Evolutionary conservation across 2,888 invertebrate genomes (phyloP).

Genomic region (Caenorhabditis japonica): DNA sequence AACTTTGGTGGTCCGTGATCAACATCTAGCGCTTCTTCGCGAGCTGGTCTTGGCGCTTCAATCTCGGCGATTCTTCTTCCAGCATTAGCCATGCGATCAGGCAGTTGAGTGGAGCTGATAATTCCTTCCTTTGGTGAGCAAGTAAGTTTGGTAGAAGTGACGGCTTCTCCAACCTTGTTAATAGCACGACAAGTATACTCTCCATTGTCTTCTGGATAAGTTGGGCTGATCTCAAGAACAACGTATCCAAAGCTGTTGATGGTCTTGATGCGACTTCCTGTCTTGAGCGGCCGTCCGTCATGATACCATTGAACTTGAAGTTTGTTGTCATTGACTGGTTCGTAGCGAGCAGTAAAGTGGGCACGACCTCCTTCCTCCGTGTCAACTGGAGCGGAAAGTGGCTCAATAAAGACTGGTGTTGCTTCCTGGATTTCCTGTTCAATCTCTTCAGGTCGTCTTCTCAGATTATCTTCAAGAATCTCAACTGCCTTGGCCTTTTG

Average conservation of each 20-base stretch:
- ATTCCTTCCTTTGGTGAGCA: slow-evolving; percentile 88
- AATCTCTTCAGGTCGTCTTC: slow-evolving; percentile 68
- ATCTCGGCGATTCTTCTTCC: slow-evolving; percentile 80
- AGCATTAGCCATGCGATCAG: slow-evolving; percentile 87
- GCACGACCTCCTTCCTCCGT: slow-evolving; percentile 74
- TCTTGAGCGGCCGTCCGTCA: slow-evolving; percentile 90
- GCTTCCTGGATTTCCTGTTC: slow-evolving; percentile 63
- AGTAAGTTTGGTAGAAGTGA: slow-evolving; percentile 89
- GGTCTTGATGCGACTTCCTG: slow-evolving; percentile 92
- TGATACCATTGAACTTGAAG: slow-evolving; percentile 84
- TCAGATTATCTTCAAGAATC: slow-evolving; percentile 70
- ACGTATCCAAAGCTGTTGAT: slow-evolving; percentile 98
- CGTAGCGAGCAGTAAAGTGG: slow-evolving; percentile 76
- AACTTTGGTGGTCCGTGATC: slow-evolving; percentile 86
- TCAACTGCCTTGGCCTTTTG: slow-evolving; percentile 74
- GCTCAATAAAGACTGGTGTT: slow-evolving; percentile 76
- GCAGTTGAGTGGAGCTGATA: slow-evolving; percentile 90
- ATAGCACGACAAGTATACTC: slow-evolving; percentile 71
- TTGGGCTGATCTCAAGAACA: slow-evolving; percentile 93
- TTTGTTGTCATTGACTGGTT: slow-evolving; percentile 75
- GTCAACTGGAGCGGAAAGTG: slow-evolving; percentile 71
- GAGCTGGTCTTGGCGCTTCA: slow-evolving; percentile 68
- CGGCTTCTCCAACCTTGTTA: slow-evolving; percentile 82
- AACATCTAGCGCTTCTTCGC: slow-evolving; percentile 82
- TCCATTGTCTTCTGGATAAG: slow-evolving; percentile 88